Evolutionary conservation across 2,797 vertebrate species (phyloP).

Genomic region (Sebastolobus altivelis): DNA sequence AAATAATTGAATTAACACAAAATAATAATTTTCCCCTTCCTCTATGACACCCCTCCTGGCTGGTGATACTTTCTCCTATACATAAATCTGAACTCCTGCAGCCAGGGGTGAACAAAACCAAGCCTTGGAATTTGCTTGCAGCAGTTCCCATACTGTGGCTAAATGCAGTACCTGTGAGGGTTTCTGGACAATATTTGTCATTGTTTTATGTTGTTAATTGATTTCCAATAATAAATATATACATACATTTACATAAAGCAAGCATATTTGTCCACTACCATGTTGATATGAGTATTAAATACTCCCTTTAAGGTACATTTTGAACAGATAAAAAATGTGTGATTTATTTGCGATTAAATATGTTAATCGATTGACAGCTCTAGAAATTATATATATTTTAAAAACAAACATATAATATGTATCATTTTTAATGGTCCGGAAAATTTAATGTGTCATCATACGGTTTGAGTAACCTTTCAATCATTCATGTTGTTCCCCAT

Average conservation of each 20-base stretch:
- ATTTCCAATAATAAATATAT: no score
- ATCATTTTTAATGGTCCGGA: not conserved
- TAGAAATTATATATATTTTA: no score
- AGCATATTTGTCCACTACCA: no score
- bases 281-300: no score
- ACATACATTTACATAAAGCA: no score
- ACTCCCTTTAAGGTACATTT: no score
- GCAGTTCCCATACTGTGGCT: not conserved
- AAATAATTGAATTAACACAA: not conserved
- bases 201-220: no score
- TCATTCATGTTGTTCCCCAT: not conserved
- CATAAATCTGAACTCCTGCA: not conserved
- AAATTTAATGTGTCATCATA: not conserved
- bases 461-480: not conserved
- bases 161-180: no score
- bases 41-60: not conserved
- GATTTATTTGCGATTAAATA: no score
- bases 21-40: not conserved
- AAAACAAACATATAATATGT: not conserved
- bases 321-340: no score
- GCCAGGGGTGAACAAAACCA: not conserved
- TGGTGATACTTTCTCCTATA: not conserved
- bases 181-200: no score
- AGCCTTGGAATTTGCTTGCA: not conserved
- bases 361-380: no score